Percentiles rank a stretch among this genome's conserved stretches.
phyloP scores from a whole-genome alignment of 2,113 vertebrate genomes.

The Gambusia holbrooki region DNA sequence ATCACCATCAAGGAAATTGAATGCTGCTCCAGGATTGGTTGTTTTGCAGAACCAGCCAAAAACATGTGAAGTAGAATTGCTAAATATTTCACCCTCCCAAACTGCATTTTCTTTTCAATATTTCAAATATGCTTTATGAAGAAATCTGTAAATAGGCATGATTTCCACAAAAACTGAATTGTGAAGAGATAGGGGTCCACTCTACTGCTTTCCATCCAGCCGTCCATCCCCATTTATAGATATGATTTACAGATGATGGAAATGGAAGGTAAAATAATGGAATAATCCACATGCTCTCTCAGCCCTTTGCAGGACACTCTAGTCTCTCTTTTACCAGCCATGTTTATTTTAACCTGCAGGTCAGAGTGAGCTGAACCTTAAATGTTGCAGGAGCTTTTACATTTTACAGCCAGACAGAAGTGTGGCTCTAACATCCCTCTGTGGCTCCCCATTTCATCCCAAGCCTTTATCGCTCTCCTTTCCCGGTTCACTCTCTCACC shows the following conservation, averaged over 20 bases:
- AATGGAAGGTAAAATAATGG: conserved; percentile 28
- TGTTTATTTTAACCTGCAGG: conserved; percentile 47
- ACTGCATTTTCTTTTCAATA: too few relatives aligned
- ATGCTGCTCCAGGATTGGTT: too few relatives aligned
- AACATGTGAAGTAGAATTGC: too few relatives aligned
- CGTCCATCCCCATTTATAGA: background rate
- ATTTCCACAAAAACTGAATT: too few relatives aligned
- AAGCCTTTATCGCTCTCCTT: conserved; percentile 33
- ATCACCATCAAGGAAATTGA: too few relatives aligned
- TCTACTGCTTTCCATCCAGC: too few relatives aligned
- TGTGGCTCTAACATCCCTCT: conserved; percentile 7
- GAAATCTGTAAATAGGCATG: too few relatives aligned
- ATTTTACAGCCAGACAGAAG: conserved; percentile 33
- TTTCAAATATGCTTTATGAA: too few relatives aligned
- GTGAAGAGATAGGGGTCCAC: too few relatives aligned
- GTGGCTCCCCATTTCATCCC: conserved; percentile 36
- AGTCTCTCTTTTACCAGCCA: conserved; percentile 27
- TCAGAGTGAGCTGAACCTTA: conserved; percentile 41
- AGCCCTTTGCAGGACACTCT: conserved; percentile 5
- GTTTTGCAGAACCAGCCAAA: too few relatives aligned
- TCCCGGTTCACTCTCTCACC: conserved; percentile 29
- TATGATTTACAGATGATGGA: background rate
- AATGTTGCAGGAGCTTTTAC: conserved; percentile 53
- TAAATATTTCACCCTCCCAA: too few relatives aligned
- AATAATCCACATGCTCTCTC: conserved; percentile 40